These are phyloP conservation scores for Bombus affinis DNA, from an alignment of 1,140 invertebrate genomes.

Conservation along the genomic window DNA sequence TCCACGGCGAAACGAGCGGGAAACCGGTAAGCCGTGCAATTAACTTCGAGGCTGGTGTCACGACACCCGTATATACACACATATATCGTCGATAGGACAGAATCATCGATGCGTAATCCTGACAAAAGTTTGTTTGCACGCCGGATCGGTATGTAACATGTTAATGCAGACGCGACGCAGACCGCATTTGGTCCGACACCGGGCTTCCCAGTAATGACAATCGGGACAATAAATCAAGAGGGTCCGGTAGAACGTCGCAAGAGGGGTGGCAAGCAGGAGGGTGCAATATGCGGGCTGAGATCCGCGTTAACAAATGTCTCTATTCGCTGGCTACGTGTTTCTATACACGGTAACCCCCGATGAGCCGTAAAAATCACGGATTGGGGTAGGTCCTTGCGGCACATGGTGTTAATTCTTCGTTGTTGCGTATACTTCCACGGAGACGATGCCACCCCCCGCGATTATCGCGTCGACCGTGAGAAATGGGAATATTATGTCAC, in stretches of 20 bases:
- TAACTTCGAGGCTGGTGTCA: constrained; percentile 9
- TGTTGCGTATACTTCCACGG: not conserved
- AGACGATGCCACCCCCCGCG: constrained; percentile 37
- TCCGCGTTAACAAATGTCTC: constrained; percentile 77
- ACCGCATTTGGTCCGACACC: constrained; percentile 68
- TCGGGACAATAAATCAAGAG: constrained; percentile 76
- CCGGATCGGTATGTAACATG: constrained; percentile 42
- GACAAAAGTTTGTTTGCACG: constrained; percentile 64
- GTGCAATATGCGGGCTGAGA: constrained; percentile 64
- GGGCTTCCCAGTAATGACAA: constrained; percentile 76
- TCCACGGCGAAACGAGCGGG: not conserved
- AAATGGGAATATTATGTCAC: constrained; percentile 62
- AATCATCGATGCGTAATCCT: constrained; percentile 61
- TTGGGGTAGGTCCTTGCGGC: constrained; percentile 59
- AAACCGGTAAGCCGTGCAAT: constrained; percentile 10
- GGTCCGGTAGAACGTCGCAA: constrained; percentile 60
- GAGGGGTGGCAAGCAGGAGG: constrained; percentile 35
- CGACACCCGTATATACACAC: not conserved
- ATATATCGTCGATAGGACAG: constrained; percentile 35
- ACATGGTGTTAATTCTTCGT: constrained; percentile 62
- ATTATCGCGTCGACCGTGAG: constrained; percentile 63
- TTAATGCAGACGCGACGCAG: constrained; percentile 60
- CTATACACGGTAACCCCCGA: constrained; percentile 56
- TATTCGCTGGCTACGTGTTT: constrained; percentile 67
- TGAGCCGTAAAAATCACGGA: constrained; percentile 67